Evolutionary conservation across 2,113 vertebrate species (phyloP).

Genomic region (Sterrhoptilus dennistouni): DNA sequence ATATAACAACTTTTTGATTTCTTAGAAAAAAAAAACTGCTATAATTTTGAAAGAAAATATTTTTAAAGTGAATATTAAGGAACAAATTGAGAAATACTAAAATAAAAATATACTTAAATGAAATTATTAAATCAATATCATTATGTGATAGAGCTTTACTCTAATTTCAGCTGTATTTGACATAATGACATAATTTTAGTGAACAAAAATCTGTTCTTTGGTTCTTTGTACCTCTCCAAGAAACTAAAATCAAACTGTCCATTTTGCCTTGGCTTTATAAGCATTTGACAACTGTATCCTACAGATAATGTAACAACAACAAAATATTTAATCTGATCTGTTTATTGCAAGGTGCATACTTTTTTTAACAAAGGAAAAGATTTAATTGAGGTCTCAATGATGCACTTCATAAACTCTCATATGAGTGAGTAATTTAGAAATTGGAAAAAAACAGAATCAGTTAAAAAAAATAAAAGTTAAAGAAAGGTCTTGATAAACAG

Average conservation of each 20-base stretch:
- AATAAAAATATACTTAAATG: not conserved
- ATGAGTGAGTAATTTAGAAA: not conserved
- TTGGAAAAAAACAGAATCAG: rapidly evolving
- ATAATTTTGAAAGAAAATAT: not conserved
- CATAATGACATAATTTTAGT: not conserved
- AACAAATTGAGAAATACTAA: not conserved
- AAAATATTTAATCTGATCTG: not conserved
- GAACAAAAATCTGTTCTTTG: not conserved
- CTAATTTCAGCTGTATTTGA: not conserved
- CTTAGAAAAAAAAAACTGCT: not conserved
- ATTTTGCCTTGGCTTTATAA: not conserved
- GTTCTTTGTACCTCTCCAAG: not conserved
- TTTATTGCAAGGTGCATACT: not conserved
- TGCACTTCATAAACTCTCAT: not conserved
- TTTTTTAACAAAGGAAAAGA: not conserved
- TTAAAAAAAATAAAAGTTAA: not conserved
- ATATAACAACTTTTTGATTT: not conserved
- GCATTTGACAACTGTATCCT: not conserved
- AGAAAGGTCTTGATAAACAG: not conserved
- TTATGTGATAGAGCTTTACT: not conserved
- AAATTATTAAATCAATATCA: not conserved
- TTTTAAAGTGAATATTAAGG: not conserved
- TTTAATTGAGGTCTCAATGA: not conserved
- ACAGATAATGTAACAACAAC: rapidly evolving
- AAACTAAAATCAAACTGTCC: not conserved